Conservation (phyloP, 2,888 invertebrate species). For the Synergus umbraculus region DNA sequence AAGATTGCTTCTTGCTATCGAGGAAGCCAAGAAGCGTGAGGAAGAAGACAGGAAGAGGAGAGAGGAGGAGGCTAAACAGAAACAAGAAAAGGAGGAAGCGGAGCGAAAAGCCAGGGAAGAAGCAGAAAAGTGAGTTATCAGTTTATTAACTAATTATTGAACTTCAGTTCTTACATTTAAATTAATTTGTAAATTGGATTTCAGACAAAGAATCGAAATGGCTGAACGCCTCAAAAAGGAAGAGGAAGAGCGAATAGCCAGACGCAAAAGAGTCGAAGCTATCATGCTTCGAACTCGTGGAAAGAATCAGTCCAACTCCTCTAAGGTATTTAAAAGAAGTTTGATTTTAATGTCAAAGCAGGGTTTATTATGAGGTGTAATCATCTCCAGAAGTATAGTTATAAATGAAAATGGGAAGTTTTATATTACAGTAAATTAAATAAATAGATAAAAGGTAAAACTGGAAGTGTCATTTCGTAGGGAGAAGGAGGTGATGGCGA, state of each 20-base stretch:
- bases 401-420: no score
- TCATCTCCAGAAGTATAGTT: no score
- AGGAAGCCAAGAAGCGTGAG: conserved; percentile 86
- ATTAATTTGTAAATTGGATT: conserved; percentile 47
- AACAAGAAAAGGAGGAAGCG: conserved; percentile 86
- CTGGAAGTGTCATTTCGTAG: conserved; percentile 54
- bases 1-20: conserved; percentile 85
- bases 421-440: no score
- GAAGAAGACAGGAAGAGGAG: conserved; percentile 87
- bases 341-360: not conserved
- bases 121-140: conserved; percentile 82
- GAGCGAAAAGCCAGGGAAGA: conserved; percentile 90
- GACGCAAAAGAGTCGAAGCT: conserved; percentile 94
- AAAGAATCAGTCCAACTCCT: conserved; percentile 77
- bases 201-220: conserved; percentile 86
- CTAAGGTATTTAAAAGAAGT: conserved; percentile 10
- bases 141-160: conserved; percentile 14
- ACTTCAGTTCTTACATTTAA: conserved; percentile 2
- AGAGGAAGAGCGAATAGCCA: conserved; percentile 91
- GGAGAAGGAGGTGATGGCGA: conserved; percentile 72
- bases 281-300: conserved; percentile 94
- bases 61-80: conserved; percentile 83
- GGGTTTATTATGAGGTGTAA: not conserved
- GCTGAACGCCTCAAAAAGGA: conserved; percentile 90
- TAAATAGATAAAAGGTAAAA: not conserved